phyloP scores from a whole-genome alignment of 1,140 invertebrate species.

The Cydia pomonella region DNA sequence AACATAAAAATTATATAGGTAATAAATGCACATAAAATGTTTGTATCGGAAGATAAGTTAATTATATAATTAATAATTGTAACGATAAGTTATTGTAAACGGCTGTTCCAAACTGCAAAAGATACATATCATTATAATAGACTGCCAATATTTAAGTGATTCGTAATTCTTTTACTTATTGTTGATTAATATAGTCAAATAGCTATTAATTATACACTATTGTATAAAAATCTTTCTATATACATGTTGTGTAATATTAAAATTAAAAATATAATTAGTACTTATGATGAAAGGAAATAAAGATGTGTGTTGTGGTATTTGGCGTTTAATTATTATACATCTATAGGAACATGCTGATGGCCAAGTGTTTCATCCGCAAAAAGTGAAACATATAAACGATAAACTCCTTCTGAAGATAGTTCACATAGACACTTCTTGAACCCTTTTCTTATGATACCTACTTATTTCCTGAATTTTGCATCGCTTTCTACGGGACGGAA shows the following conservation, averaged over 20 bases:
- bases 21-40: neutral
- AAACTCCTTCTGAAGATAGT: too few relatives aligned
- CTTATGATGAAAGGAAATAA: conserved; percentile 59
- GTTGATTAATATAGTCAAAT: conserved; percentile 74
- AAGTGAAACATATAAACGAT: too few relatives aligned
- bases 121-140: conserved; percentile 80
- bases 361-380: too few relatives aligned
- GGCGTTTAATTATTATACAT: conserved; percentile 37
- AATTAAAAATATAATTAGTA: conserved; percentile 64
- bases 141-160: conserved; percentile 77
- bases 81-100: conserved; percentile 52
- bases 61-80: conserved; percentile 40
- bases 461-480: too few relatives aligned
- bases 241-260: conserved; percentile 79
- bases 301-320: conserved; percentile 74
- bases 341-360: too few relatives aligned
- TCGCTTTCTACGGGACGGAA: too few relatives aligned
- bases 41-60: conserved; percentile 30
- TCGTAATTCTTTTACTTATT: conserved; percentile 79
- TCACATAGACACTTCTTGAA: too few relatives aligned
- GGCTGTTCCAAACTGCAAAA: conserved; percentile 78
- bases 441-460: too few relatives aligned
- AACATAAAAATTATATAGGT: too few relatives aligned
- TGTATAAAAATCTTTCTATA: conserved; percentile 80
- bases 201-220: conserved; percentile 77